These are phyloP conservation scores for Dorcus hopei DNA, from an alignment of 2,888 invertebrate genomes.

Conservation along the genomic window DNA sequence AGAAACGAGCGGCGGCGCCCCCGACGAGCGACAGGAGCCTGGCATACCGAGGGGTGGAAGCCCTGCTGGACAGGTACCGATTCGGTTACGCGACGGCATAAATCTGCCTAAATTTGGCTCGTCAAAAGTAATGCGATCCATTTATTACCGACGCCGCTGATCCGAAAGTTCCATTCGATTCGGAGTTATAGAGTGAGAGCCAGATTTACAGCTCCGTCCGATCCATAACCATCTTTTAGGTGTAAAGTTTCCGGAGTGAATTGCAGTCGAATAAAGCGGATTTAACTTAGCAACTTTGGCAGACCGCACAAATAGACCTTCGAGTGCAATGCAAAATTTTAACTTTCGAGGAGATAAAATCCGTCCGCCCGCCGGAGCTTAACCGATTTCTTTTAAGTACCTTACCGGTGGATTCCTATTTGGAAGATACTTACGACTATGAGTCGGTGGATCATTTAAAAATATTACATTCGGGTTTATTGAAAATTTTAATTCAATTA, in stretches of 20 bases:
- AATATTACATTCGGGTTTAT: too few species aligned
- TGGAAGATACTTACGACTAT: too few species aligned
- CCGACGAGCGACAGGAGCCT: constrained; percentile 36
- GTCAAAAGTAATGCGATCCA: constrained; percentile 11
- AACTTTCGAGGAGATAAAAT: background rate
- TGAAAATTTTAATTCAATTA: too few species aligned
- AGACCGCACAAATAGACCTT: constrained; percentile 6
- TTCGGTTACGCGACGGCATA: constrained; percentile 5
- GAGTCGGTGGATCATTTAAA: too few species aligned
- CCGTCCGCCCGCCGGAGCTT: too few species aligned
- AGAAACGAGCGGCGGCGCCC: constrained; percentile 21
- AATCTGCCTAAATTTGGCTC: constrained; percentile 8
- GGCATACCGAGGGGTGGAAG: constrained; percentile 40
- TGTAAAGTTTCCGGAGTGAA: constrained; percentile 22
- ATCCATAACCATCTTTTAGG: constrained; percentile 19
- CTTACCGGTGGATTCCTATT: too few species aligned
- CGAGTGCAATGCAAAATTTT: background rate
- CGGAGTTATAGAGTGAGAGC: constrained; percentile 16
- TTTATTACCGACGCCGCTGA: constrained; percentile 13
- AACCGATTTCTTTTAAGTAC: too few species aligned
- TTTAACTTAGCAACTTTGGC: constrained; percentile 21
- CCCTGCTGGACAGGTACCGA: constrained; percentile 36
- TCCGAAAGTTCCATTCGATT: constrained; percentile 18
- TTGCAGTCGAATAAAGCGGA: constrained; percentile 27
- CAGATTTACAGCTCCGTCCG: constrained; percentile 24